Base-by-base conservation (phyloP, 2,113 vertebrate species). In the Alectura lathami region DNA sequence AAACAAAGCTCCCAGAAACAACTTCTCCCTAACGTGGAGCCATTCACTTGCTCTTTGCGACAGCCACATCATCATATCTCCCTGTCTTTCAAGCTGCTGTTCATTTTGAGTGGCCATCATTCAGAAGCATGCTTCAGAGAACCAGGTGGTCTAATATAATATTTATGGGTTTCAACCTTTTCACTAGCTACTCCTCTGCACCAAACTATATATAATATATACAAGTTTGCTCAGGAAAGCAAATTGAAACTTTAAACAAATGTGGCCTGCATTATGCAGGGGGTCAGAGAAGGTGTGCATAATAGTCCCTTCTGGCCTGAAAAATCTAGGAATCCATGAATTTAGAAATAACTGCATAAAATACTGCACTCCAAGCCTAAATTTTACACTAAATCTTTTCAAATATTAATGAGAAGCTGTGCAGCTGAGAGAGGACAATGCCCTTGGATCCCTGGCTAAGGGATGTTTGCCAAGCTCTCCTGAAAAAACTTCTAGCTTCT, bases 241-340 rank as follows among this genome's bases (percentile, higher is more conserved):
- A 96, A 96, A 96, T 96, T 77, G 94, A 96, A 96, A 94, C 94
- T 92, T 96, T 83, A 94, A 95, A 86, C 89, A 94, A 92, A 89
- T 77, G 87, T 73, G 92, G 75, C 86, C 84, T 83, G 22, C 38
- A 5, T 89, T 89, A 89, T 91, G 56, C 54, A 83, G 69, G 9
- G 23, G 86, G 87, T 87, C 94, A 96, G 81, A 72, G 73, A 68
- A 91, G 87, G 67, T 92, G 53, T 20, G 30, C 42, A 22, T 89
- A 92, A 95, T 67, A 87, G 87, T 83, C 75, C 70, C 75, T 92
- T 62, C 82, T 92, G 82, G 82, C 42, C 72, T 40, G 54, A 83
- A 87, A 93, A 87, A 83, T 29, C 42, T 50, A 85, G 50, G 78
- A 94, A 94, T 69, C 85, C 70, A 94, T 94, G 74, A 91, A 95